Conservation (phyloP, 2,888 invertebrate genomes). For the Colletes collaris region DNA sequence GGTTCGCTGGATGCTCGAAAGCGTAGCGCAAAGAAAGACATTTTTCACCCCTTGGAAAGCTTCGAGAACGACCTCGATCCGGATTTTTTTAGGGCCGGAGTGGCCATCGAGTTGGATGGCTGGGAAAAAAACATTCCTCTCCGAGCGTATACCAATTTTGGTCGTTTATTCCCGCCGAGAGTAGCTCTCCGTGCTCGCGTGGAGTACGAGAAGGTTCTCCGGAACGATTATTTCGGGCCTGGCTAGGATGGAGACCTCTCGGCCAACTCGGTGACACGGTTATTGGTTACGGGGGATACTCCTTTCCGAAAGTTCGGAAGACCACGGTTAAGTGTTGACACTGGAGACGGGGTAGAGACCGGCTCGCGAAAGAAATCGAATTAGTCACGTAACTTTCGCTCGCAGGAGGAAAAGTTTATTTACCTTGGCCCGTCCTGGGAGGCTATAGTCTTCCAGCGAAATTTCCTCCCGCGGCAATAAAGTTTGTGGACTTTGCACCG, state of each 20-base stretch:
- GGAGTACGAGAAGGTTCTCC: background rate
- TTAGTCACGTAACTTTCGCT: constrained; percentile 28
- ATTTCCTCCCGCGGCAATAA: constrained; percentile 25
- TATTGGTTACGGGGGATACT: constrained; percentile 46
- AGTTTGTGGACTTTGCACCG: constrained; percentile 22
- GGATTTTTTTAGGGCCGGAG: constrained; percentile 27
- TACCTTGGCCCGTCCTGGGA: constrained; percentile 11
- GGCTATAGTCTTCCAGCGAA: background rate
- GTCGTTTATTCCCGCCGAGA: constrained; percentile 21
- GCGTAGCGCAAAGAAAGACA: too few relatives aligned
- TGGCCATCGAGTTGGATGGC: constrained; percentile 24
- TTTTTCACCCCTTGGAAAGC: background rate
- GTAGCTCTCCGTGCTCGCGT: background rate
- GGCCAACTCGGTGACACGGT: constrained; percentile 28
- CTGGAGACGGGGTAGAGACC: background rate
- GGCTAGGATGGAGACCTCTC: background rate
- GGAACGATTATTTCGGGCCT: constrained; percentile 11
- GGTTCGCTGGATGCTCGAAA: too few relatives aligned
- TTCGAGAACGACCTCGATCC: constrained; percentile 20
- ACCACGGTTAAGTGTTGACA: constrained; percentile 39
- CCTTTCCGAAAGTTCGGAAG: constrained; percentile 8
- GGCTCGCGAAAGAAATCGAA: constrained; percentile 22
- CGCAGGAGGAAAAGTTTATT: constrained; percentile 30
- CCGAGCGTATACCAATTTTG: constrained; percentile 33
- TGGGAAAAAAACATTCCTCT: background rate